A percentile compares a stretch with the other conserved stretches of the same genome.
Evolutionary conservation across 2,888 invertebrate genomes (phyloP).

Genomic region (Dynastes maya): DNA sequence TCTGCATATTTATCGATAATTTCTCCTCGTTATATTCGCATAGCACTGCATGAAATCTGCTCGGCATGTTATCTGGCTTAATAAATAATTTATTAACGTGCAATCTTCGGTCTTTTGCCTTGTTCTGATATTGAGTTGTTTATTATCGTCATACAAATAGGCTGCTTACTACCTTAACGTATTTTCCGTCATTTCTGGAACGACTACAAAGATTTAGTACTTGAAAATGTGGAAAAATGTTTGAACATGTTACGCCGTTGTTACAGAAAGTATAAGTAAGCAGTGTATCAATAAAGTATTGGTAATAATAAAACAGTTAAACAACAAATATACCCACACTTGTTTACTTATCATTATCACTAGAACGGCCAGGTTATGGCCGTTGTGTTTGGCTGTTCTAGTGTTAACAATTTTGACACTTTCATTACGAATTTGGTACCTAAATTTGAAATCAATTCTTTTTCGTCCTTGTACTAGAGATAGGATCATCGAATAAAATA

Average conservation of each 20-base stretch:
- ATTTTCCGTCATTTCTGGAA: slow-evolving; percentile 18
- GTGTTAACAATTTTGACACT: too few species aligned
- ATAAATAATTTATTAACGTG: slow-evolving; percentile 40
- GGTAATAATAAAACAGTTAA: neutral
- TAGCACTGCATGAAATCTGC: slow-evolving; percentile 26
- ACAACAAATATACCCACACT: too few species aligned
- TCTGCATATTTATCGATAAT: slow-evolving; percentile 32
- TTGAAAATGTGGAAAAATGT: neutral
- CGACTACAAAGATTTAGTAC: slow-evolving; percentile 26
- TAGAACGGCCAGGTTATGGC: too few species aligned
- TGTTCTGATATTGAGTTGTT: slow-evolving; percentile 8
- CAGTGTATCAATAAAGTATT: neutral
- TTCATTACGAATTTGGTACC: too few species aligned
- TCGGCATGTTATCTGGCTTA: slow-evolving; percentile 15
- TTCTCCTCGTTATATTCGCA: slow-evolving; percentile 16
- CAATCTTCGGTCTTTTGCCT: slow-evolving; percentile 20
- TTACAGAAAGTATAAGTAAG: neutral
- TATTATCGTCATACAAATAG: slow-evolving; percentile 8
- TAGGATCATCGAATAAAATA: too few species aligned
- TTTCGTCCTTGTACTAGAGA: too few species aligned
- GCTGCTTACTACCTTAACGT: slow-evolving; percentile 26
- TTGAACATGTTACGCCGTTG: neutral
- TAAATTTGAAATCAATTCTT: too few species aligned
- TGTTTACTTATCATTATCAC: too few species aligned
- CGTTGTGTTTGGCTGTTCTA: too few species aligned